These are phyloP conservation scores for Halcyon malimbica DNA, from an alignment of 2,113 vertebrate species.

Conservation along the genomic window DNA sequence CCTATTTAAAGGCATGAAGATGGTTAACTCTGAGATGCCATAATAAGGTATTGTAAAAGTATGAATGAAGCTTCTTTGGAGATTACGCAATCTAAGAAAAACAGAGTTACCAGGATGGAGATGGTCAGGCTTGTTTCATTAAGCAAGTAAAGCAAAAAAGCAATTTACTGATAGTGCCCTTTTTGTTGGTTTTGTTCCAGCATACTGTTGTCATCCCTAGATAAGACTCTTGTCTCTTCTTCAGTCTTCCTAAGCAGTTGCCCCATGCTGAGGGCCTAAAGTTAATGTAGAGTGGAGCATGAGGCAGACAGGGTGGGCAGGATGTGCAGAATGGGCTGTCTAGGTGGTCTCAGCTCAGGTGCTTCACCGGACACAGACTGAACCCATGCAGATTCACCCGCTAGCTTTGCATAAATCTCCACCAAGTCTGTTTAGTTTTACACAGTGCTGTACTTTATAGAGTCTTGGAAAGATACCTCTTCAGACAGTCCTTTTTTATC, in stretches of 20 bases:
- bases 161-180: background rate
- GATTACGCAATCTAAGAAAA: background rate
- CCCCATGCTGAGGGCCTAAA: background rate
- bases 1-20: background rate
- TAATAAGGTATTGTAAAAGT: background rate
- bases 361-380: fast-evolving
- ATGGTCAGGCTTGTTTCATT: background rate
- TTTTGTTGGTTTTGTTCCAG: background rate
- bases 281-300: fast-evolving
- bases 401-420: background rate
- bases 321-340: background rate
- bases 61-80: background rate
- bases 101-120: background rate
- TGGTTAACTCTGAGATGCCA: background rate
- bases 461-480: background rate
- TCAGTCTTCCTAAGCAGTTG: background rate
- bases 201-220: fast-evolving
- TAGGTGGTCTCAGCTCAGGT: background rate
- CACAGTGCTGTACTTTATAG: background rate
- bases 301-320: background rate
- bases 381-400: background rate
- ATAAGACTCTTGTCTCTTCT: background rate
- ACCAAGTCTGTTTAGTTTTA: background rate
- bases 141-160: background rate
- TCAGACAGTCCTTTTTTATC: background rate